Base-by-base conservation (phyloP, 2,797 vertebrate genomes). In the Ambastaia sidthimunki region DNA sequence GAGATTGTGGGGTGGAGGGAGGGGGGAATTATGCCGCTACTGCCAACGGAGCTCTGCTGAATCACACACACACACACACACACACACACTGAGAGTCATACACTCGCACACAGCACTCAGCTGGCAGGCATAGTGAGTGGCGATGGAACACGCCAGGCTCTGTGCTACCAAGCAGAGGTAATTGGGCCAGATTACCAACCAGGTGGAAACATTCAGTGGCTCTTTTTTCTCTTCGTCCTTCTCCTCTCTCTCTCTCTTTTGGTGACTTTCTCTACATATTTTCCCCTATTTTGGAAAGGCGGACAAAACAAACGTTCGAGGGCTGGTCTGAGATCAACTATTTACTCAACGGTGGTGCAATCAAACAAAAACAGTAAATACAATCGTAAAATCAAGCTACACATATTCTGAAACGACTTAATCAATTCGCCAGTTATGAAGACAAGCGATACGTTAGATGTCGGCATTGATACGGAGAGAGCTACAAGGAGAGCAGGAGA, bases 101-200 rank as follows among this genome's bases (percentile, higher is more conserved):
- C 83, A 87, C 75, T 74, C 72, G 81, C 76, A 80, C 75, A 81
- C 41, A 83, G 65, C 71, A 72, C 83, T 81, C 72, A 86, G 80
- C 80, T 86, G 83, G 85, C 82, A 81, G 84, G 86, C 86, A 86
- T 88, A 85, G 87, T 88, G 87, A 88, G 89, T 86, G 87, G 88
- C 85, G 71, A 75, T 82, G 87, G 87, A 91, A 81, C 83, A 76
- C 76, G 80, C 78, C 89, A 84, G 80, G 86, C 85, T 89, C 88
- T 90, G 90, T 88, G 89, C 91, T 90, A 90, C 91, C 91, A 92
- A 85, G 91, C 91, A 81, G 90, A 86, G 88, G 91, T 93, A 93
- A 94, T 92, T 91, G 91, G 90, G 92, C 90, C 90, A 91, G 91
- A 93, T 94, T 93, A 93, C 85, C 92, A 93, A 89, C 92, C 92